phyloP scores from a whole-genome alignment of 1,140 invertebrate species.

The Caenorhabditis tropicalis region DNA sequence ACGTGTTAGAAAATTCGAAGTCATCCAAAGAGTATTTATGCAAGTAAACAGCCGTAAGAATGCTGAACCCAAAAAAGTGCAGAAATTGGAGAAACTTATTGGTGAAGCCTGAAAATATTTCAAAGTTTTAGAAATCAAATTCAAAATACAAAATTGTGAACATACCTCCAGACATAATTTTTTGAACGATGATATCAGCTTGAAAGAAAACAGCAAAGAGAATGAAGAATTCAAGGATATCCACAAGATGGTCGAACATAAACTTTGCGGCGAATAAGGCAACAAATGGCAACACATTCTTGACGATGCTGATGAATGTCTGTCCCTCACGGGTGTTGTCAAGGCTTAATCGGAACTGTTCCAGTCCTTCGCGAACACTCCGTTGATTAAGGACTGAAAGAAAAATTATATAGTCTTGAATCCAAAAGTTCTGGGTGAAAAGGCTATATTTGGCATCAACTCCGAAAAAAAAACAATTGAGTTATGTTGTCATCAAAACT shows the following conservation, averaged over 20 bases:
- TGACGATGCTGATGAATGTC: not conserved
- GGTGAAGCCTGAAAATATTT: not conserved
- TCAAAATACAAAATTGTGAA: not conserved
- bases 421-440: not conserved
- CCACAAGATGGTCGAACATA: not conserved
- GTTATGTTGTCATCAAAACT: not conserved
- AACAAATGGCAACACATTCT: not conserved
- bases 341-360: not conserved
- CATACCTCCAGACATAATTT: not conserved
- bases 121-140: not conserved
- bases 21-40: not conserved
- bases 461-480: no score
- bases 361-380: not conserved
- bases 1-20: conserved; percentile 16
- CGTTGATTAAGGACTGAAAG: not conserved
- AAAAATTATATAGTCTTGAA: no score
- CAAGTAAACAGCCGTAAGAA: not conserved
- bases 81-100: conserved; percentile 2
- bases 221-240: not conserved
- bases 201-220: not conserved
- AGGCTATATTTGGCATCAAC: not conserved
- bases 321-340: not conserved
- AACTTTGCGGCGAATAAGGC: not conserved
- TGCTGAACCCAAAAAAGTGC: not conserved
- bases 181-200: not conserved